These are phyloP conservation scores for Coreoperca whiteheadi DNA, from an alignment of 2,113 vertebrate species.

Conservation along the genomic window DNA sequence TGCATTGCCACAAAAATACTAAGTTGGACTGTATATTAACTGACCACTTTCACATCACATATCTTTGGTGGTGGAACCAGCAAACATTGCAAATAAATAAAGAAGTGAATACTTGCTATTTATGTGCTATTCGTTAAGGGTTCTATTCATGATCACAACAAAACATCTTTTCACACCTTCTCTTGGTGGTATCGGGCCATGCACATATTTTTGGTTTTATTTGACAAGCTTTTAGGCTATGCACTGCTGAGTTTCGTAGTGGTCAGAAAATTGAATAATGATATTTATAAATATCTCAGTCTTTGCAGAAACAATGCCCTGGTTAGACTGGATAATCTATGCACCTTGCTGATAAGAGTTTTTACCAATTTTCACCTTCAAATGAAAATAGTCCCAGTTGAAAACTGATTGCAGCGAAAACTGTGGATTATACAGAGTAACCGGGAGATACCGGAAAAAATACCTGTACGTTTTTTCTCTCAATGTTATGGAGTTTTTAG, in stretches of 20 bases:
- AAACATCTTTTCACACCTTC: constrained; percentile 51
- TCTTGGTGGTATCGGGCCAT: neutral
- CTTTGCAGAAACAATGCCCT: constrained; percentile 1
- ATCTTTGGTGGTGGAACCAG: constrained; percentile 3
- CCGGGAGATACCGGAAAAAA: neutral
- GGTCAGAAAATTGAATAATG: constrained; percentile 31
- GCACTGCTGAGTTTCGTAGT: neutral
- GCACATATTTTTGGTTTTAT: constrained; percentile 28
- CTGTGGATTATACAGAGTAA: neutral
- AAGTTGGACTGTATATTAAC: neutral
- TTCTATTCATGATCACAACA: constrained; percentile 47
- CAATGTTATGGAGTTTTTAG: neutral
- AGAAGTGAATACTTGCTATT: constrained; percentile 22
- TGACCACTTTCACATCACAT: constrained; percentile 13
- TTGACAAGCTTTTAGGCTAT: constrained; percentile 11
- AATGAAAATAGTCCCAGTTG: neutral
- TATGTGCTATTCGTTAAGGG: constrained; percentile 23
- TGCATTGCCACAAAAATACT: neutral
- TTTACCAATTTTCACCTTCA: constrained; percentile 16
- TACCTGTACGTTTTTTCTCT: neutral
- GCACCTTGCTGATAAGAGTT: constrained; percentile 4
- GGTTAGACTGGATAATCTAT: constrained; percentile 6
- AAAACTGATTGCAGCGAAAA: neutral
- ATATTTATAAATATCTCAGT: constrained; percentile 25
- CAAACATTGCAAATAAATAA: neutral